Conservation (phyloP, 2,113 vertebrate species). For the Pseudolaguvia tuberculata region DNA sequence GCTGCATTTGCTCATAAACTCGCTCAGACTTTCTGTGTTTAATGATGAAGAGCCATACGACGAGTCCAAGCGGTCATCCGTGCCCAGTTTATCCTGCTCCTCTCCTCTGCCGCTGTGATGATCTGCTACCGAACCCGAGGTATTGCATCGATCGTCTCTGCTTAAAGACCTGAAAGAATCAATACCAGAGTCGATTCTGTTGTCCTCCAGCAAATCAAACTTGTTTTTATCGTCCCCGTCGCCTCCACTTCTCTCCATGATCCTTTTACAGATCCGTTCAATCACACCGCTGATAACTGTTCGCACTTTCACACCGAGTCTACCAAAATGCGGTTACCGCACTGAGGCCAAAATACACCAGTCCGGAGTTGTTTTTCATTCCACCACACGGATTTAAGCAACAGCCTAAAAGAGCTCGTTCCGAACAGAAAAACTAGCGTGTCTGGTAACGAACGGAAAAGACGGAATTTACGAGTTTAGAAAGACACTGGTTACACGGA, state of each 20-base stretch:
- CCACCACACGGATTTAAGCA: no score
- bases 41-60: constrained; percentile 69
- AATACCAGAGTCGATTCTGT: constrained; percentile 66
- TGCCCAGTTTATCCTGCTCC: constrained; percentile 59
- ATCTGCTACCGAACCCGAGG: constrained; percentile 38
- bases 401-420: no score
- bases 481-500: not conserved
- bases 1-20: constrained; percentile 54
- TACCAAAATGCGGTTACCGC: constrained; percentile 51
- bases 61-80: constrained; percentile 70
- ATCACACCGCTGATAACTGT: not conserved
- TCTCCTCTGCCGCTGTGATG: constrained; percentile 42
- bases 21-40: constrained; percentile 63
- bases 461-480: not conserved
- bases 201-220: constrained; percentile 61
- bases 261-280: constrained; percentile 20
- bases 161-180: constrained; percentile 60
- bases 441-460: not conserved
- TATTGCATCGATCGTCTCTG: constrained; percentile 57
- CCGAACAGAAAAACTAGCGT: not conserved
- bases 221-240: constrained; percentile 55
- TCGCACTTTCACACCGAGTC: not conserved
- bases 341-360: constrained; percentile 51
- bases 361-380: constrained; percentile 62
- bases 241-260: constrained; percentile 60